A percentile compares a stretch with the other conserved stretches of the same genome.
These are phyloP conservation scores for Brachypteracias leptosomus DNA, from an alignment of 2,113 vertebrate species.

Conservation along the genomic window DNA sequence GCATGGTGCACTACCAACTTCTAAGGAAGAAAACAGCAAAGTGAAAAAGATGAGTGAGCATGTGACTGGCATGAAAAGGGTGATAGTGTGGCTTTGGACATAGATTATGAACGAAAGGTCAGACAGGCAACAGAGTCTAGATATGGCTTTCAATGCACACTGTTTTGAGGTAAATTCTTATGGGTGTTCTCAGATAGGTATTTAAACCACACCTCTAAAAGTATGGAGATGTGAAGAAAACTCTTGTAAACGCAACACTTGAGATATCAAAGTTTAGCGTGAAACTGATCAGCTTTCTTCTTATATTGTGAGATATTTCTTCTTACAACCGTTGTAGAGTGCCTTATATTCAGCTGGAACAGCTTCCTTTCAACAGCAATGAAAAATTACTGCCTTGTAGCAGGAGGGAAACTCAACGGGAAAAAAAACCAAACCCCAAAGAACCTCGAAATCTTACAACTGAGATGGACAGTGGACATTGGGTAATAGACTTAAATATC, in stretches of 20 bases:
- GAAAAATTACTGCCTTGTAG: background rate
- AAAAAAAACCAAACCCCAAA: background rate
- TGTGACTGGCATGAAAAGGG: rapidly evolving
- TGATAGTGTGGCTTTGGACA: background rate
- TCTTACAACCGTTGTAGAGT: background rate
- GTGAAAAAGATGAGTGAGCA: background rate
- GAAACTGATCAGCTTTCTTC: background rate
- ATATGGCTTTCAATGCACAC: background rate
- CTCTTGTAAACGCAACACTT: background rate
- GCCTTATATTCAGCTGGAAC: background rate
- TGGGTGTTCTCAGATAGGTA: background rate
- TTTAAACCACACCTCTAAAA: background rate
- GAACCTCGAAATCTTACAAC: background rate
- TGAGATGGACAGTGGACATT: background rate
- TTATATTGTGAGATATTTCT: background rate
- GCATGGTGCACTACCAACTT: background rate
- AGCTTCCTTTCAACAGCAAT: background rate
- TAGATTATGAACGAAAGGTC: background rate
- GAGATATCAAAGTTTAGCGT: background rate
- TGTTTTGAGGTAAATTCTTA: background rate
- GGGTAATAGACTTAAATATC: background rate
- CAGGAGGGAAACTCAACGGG: background rate
- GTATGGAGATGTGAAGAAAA: background rate
- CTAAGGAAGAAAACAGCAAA: background rate
- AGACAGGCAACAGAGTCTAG: background rate